These are phyloP conservation scores for Tetranychus piercei DNA, from an alignment of 2,888 invertebrate species.

Conservation along the genomic window DNA sequence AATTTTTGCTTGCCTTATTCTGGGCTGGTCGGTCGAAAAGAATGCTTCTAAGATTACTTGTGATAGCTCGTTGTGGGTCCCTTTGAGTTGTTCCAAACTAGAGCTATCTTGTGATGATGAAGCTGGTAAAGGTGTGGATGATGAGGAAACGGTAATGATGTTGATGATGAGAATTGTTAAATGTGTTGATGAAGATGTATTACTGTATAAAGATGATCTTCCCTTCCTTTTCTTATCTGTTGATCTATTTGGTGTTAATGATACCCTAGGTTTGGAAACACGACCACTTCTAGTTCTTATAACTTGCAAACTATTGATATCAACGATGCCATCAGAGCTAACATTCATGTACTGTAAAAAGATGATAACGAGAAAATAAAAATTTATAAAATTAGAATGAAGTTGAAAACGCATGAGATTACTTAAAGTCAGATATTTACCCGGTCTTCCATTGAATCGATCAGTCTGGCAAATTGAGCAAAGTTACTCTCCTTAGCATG, in stretches of 20 bases:
- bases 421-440: not conserved
- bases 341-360: not conserved
- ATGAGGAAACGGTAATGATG: no score
- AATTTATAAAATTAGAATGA: not conserved
- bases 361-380: not conserved
- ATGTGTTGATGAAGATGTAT: no score
- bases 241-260: no score
- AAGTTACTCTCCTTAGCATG: not conserved
- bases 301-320: not conserved
- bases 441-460: not conserved
- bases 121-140: no score
- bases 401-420: not conserved
- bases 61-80: not conserved
- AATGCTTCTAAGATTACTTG: not conserved
- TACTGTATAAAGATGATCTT: no score
- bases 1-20: not conserved
- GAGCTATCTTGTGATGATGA: not conserved
- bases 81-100: not conserved
- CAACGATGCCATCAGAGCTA: not conserved
- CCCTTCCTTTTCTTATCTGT: no score
- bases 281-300: not conserved
- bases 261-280: not conserved
- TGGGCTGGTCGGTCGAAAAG: not conserved
- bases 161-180: no score
- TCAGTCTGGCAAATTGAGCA: not conserved